Evolutionary conservation across 2,113 vertebrate genomes (phyloP).

Genomic region (Strigops habroptila): DNA sequence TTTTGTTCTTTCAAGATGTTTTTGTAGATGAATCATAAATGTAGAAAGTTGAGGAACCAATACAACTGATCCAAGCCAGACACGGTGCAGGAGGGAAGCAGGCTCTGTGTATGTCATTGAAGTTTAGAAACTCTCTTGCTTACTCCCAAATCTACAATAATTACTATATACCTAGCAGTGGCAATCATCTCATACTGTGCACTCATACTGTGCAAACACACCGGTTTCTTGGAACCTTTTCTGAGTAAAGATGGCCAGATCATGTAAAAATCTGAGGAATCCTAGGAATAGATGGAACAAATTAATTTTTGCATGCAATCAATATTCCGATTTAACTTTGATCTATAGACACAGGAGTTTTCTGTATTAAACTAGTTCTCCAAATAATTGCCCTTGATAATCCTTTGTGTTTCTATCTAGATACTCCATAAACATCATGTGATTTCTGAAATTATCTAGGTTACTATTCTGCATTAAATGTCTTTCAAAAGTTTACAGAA

Average conservation of each 20-base stretch:
- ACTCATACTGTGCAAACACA: neutral
- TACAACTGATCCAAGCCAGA: neutral
- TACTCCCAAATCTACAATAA: neutral
- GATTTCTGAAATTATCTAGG: conserved; percentile 23
- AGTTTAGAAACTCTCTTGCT: neutral
- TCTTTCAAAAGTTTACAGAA: neutral
- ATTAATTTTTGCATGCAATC: conserved; percentile 33
- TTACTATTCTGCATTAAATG: neutral
- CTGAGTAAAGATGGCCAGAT: conserved; percentile 6
- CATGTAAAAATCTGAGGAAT: conserved; percentile 20
- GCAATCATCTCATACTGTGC: conserved; percentile 3
- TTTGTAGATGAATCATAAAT: neutral
- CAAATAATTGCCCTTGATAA: conserved; percentile 32
- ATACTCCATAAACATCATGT: neutral
- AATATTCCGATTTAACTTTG: conserved; percentile 47
- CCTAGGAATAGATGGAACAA: conserved; percentile 27
- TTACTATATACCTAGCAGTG: neutral
- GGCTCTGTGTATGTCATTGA: neutral
- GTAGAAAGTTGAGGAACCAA: neutral
- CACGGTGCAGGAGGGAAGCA: neutral
- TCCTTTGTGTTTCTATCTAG: conserved; percentile 1
- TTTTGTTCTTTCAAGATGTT: neutral
- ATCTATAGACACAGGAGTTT: conserved; percentile 24
- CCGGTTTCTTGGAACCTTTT: neutral
- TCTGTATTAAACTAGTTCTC: conserved; percentile 14